Conservation (phyloP, 2,113 vertebrate genomes). For the Coryphaenoides rupestris region DNA sequence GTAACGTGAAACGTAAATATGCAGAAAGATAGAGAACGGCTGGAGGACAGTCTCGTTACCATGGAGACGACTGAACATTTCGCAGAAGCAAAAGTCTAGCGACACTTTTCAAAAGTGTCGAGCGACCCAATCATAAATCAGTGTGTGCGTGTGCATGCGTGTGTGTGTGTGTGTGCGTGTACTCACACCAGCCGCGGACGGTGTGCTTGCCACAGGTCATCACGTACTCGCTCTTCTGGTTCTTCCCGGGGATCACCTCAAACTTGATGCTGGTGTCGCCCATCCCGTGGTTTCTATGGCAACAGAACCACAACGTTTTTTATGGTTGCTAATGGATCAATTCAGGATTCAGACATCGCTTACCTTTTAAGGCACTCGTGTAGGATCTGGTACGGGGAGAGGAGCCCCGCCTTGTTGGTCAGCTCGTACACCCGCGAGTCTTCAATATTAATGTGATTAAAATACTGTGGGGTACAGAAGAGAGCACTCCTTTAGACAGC, state of each 20-base stretch:
- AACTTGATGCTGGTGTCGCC: slow-evolving; percentile 98
- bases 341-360: too few species aligned
- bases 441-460: slow-evolving; percentile 99
- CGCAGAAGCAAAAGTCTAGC: too few species aligned
- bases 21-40: too few species aligned
- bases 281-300: slow-evolving; percentile 96
- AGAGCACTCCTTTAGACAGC: too few species aligned
- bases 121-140: too few species aligned
- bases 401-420: slow-evolving; percentile 97
- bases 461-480: slow-evolving; percentile 79
- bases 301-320: too few species aligned
- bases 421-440: slow-evolving; percentile 97
- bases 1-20: too few species aligned
- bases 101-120: too few species aligned
- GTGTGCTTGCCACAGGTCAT: slow-evolving; percentile 99
- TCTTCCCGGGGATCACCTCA: slow-evolving; percentile 98
- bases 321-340: too few species aligned
- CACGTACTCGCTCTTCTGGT: slow-evolving; percentile 99
- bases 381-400: slow-evolving; percentile 99
- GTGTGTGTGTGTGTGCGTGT: background rate
- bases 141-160: too few species aligned
- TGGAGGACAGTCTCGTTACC: too few species aligned
- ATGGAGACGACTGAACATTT: too few species aligned
- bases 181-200: slow-evolving; percentile 98
- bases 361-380: slow-evolving; percentile 99